Evolutionary conservation across 2,888 invertebrate genomes (phyloP), one percentile per base, ranked within the genome.

Genomic region (Sarcophaga rosellei): DNA sequence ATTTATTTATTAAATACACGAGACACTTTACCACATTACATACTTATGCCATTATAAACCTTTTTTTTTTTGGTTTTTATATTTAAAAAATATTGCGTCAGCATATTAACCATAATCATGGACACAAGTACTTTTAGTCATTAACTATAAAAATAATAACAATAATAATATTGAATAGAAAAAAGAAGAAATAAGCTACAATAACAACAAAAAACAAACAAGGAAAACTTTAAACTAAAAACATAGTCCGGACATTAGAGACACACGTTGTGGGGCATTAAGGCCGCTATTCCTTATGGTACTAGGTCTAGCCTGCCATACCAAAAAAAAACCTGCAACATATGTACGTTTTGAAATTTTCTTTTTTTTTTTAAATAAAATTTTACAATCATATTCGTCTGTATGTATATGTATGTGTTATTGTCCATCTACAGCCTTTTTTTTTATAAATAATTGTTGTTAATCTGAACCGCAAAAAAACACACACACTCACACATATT

Each of bases 81-180:
- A 20, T 11, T 15, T 12, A 21, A 5, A 23, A 53, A 53, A 79
- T 69, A 84, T 84, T 84, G 73, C 82, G 77, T 82, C 82, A 84
- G 78, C 84, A 74, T 69, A 79, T 63, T 79, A 84, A 78, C 63
- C 77, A 77, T 72, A 74, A 84, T 73, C 78, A 73, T 78, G 57
- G 25, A 72, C 35, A 70, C 35, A 76, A 77, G 66, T 77, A 77
- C 77, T 82, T 77, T 53, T 69, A 62, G 72, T 77, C 76, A 78
- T 74, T 83, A 74, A 68, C 57, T 68, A 68, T 53, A 61, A 68
- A 20, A 75, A 70, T 75, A 75, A 76, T 17, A 21, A 20, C 10
- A 57, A 45, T 4, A 68, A 69, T n/a, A 44, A 69, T 63, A 20
- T 15, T 35, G 57, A 57, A 15, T 44, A 53, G 12, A 17, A 4